These are phyloP conservation scores for Gavia stellata DNA, from an alignment of 2,113 vertebrate species.

Conservation along the genomic window DNA sequence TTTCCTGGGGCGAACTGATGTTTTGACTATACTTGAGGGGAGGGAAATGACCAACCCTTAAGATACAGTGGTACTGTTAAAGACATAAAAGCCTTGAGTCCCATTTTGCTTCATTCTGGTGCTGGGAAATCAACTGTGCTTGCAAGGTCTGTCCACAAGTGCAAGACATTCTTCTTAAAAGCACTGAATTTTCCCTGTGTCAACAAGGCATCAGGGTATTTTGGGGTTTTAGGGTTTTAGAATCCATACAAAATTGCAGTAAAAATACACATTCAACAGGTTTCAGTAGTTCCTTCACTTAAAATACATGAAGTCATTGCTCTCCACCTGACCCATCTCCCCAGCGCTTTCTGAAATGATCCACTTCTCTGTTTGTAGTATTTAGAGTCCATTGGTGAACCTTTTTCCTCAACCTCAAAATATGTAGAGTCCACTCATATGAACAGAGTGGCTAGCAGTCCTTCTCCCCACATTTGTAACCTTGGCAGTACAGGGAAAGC, in stretches of 20 bases:
- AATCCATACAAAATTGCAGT: neutral
- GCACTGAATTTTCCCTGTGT: neutral
- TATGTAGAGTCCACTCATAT: neutral
- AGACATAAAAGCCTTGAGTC: neutral
- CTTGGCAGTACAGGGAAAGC: neutral
- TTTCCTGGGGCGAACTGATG: neutral
- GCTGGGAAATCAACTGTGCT: neutral
- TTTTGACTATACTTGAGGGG: neutral
- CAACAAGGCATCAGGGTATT: neutral
- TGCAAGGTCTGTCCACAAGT: neutral
- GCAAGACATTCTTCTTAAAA: neutral
- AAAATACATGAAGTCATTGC: neutral
- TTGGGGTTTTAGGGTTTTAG: neutral
- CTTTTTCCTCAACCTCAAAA: neutral
- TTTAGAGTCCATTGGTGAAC: neutral
- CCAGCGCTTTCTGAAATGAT: neutral
- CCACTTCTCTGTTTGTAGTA: neutral
- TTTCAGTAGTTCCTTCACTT: neutral
- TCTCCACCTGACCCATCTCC: neutral
- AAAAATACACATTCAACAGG: neutral
- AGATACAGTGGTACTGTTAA: neutral
- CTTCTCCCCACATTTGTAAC: neutral
- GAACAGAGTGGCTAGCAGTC: neutral
- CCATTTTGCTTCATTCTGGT: neutral
- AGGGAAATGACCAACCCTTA: neutral